These are phyloP conservation scores for Plutomurus gul DNA, from an alignment of 1,140 invertebrate genomes.

Conservation along the genomic window DNA sequence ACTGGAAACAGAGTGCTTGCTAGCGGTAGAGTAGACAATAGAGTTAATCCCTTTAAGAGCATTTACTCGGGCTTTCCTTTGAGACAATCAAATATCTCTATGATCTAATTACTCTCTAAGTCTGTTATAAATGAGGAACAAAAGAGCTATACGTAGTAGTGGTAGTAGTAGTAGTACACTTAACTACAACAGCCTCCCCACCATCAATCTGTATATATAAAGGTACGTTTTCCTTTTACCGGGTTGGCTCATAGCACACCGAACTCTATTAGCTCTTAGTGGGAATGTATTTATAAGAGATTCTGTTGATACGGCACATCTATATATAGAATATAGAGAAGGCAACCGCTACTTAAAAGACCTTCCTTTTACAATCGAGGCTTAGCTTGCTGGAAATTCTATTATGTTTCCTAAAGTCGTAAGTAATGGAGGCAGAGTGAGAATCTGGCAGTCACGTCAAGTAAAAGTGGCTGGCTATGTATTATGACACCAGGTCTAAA, in stretches of 20 bases:
- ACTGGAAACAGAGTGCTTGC: neutral
- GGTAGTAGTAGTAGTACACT: neutral
- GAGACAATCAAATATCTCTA: constrained; percentile 52
- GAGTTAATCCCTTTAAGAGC: constrained; percentile 52
- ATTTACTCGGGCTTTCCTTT: constrained; percentile 48
- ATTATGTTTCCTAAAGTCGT: neutral
- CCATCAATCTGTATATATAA: too few species aligned
- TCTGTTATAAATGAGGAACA: constrained; percentile 46
- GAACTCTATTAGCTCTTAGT: too few species aligned
- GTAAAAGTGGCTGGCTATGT: too few species aligned
- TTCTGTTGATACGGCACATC: too few species aligned
- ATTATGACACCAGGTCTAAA: too few species aligned
- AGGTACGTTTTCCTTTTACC: too few species aligned
- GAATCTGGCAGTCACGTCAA: too few species aligned
- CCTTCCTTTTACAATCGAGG: neutral
- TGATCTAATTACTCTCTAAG: constrained; percentile 52
- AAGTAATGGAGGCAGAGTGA: too few species aligned
- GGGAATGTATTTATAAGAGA: too few species aligned
- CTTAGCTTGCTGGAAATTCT: neutral
- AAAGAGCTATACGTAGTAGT: constrained; percentile 1
- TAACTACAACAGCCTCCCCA: neutral
- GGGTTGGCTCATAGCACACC: too few species aligned
- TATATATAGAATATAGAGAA: too few species aligned
- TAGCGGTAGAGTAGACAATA: constrained; percentile 10
- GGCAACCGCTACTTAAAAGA: too few species aligned